phyloP scores from a whole-genome alignment of 2,797 vertebrate genomes.

The Myotis findleyi region DNA sequence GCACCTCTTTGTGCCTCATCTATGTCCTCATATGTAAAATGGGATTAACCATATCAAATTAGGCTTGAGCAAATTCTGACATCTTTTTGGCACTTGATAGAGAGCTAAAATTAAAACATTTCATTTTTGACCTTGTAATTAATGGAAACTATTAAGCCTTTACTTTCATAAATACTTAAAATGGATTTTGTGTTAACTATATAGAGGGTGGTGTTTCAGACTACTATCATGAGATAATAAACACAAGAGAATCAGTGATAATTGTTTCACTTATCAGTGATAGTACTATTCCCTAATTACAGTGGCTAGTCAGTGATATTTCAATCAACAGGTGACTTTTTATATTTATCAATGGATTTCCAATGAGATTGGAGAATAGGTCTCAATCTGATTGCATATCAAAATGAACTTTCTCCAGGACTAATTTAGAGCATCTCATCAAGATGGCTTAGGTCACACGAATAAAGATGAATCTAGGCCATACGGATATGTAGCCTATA shows the following conservation, averaged over 20 bases:
- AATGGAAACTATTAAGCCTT: background rate
- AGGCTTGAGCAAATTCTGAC: background rate
- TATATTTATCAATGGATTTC: background rate
- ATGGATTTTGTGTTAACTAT: background rate
- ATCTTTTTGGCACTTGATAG: background rate
- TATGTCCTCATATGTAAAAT: background rate
- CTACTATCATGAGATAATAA: background rate
- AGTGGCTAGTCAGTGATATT: background rate
- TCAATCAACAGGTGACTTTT: background rate
- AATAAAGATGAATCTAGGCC: background rate
- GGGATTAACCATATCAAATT: background rate
- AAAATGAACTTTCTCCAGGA: background rate
- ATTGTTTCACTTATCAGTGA: background rate
- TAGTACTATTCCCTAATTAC: background rate
- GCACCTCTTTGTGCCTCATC: background rate
- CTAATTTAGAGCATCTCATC: background rate
- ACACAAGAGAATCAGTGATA: background rate
- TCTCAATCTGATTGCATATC: background rate
- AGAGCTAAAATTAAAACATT: background rate
- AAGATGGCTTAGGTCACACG: background rate
- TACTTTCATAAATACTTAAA: background rate
- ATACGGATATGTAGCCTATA: background rate
- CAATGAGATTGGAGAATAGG: background rate
- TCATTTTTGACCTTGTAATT: conserved; percentile 36
- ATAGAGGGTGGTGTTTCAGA: background rate